Base-by-base conservation (phyloP, 2,888 invertebrate genomes). In the Oscheius myriophilus region DNA sequence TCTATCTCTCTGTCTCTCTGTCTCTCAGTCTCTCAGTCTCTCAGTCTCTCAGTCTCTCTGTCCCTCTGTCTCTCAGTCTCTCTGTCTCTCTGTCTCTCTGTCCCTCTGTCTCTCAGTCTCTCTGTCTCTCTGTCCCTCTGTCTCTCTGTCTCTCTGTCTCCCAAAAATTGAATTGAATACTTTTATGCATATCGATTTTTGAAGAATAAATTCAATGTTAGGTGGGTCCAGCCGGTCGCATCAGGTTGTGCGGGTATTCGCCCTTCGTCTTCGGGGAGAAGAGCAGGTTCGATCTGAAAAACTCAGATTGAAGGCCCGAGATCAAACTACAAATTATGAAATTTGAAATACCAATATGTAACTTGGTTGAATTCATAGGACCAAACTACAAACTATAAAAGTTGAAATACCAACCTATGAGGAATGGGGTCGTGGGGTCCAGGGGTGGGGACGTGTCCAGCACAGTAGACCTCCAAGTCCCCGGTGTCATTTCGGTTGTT, bases 361-460 rank as follows among this genome's bases (percentile, higher is more conserved):
- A 9, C 16, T 51, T 51, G n/a, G 9, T 51, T 51, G 11, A 11
- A 51, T 11, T 11, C 51, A 18, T 51, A 16, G 51, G 9, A n/a
- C 18, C 11, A 18, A 16, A 12, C 12, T 42, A 6, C 33, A 33
- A 33, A 33, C 3, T 6, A 33, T 6, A 33, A 33, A 3, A 33
- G 3, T 33, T 6, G 9, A 33, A 33, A 6, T 6, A n/a, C 7
- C 6, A 14, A 69, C 64, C 86, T 80, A 71, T 87, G 86, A 43
- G 86, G 86, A 69, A 86, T 87, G 59, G 86, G 86, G 69, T 86
- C 86, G 71, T 86, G 86, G n/a, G 86, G 86, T 45, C 86, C 86
- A 12, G 86, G 87, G 45, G 86, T 85, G 26, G 87, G 87, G 9
- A 87, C 87, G 71, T 87, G 87, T 12, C 86, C 85, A 12, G 85